A percentile compares a stretch with the other conserved stretches of the same genome.
These are phyloP conservation scores for Mormyrops boulengeri DNA, from an alignment of 2,797 vertebrate genomes.

Conservation along the genomic window DNA sequence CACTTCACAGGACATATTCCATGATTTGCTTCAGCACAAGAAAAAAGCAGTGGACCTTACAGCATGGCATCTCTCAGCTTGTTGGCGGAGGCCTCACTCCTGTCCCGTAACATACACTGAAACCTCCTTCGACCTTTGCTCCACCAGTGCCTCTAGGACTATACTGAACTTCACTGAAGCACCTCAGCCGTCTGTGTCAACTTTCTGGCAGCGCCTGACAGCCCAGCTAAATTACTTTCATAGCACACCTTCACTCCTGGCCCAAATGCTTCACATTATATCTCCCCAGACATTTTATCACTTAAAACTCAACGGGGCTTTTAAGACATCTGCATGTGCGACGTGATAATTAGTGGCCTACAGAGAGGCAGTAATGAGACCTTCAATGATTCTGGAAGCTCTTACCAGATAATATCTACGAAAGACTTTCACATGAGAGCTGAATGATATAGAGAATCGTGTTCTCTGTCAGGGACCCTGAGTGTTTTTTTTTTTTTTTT, in stretches of 20 bases:
- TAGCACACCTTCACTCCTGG: neutral
- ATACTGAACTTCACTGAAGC: neutral
- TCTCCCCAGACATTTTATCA: slow-evolving; percentile 39
- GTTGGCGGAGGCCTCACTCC: neutral
- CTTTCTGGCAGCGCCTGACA: neutral
- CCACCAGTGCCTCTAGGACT: neutral
- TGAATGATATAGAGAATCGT: neutral
- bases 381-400: neutral
- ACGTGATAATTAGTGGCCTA: slow-evolving; percentile 15
- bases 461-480: neutral
- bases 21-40: neutral
- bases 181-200: neutral
- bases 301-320: neutral
- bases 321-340: neutral
- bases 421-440: neutral
- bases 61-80: neutral
- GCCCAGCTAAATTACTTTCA: neutral
- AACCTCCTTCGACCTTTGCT: neutral
- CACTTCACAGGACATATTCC: neutral
- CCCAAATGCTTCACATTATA: slow-evolving; percentile 25
- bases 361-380: neutral
- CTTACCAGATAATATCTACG: neutral
- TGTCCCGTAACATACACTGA: neutral
- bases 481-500: neutral
- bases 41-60: neutral